Evolutionary conservation across 1,140 invertebrate genomes (phyloP).

Genomic region (Aplysia californica): DNA sequence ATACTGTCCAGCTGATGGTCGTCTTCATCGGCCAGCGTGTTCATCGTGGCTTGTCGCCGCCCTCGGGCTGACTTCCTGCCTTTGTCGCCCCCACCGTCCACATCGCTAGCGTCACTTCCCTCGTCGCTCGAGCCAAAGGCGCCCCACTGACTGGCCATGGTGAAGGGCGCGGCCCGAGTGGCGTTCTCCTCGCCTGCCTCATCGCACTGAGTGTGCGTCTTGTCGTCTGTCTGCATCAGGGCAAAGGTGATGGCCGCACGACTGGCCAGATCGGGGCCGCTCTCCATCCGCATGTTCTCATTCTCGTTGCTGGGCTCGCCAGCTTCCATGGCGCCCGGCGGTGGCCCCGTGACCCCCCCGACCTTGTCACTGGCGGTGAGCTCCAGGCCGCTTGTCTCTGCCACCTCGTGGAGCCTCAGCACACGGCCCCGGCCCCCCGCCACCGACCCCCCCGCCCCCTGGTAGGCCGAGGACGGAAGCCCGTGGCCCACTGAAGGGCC

Average conservation of each 20-base stretch:
- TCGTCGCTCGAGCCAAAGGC: conserved; percentile 59
- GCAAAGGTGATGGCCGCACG: conserved; percentile 56
- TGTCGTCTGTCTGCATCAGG: conserved; percentile 59
- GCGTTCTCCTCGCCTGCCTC: conserved; percentile 63
- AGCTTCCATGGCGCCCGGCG: conserved; percentile 10
- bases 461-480: neutral
- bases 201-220: conserved; percentile 58
- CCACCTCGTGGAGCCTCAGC: conserved; percentile 8
- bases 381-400: conserved; percentile 6
- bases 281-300: conserved; percentile 32
- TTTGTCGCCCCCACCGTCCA: conserved; percentile 42
- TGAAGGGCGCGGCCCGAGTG: conserved; percentile 63
- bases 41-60: conserved; percentile 39
- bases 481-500: conserved; percentile 23
- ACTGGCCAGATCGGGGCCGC: conserved; percentile 43
- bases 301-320: conserved; percentile 34
- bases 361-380: conserved; percentile 6
- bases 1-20: conserved; percentile 56
- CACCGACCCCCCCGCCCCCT: neutral
- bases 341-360: neutral
- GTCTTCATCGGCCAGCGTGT: conserved; percentile 58
- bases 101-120: conserved; percentile 47
- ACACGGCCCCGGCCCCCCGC: neutral
- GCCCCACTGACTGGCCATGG: conserved; percentile 64
- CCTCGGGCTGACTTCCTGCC: conserved; percentile 34